Evolutionary conservation across 2,797 vertebrate genomes (phyloP).

Genomic region (Hypotaenidia okinawae): DNA sequence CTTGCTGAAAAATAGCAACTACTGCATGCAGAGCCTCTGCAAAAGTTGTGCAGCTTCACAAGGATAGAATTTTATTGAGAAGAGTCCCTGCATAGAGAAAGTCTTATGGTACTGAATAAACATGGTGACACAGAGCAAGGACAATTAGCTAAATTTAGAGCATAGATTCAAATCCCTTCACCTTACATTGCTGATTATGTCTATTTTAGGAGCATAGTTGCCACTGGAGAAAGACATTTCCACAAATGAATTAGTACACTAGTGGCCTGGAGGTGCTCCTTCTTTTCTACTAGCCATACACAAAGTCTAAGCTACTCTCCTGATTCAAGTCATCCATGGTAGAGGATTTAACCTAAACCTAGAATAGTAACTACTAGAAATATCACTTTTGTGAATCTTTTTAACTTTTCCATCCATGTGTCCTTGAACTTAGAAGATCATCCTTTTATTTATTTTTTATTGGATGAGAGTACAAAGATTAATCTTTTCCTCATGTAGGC

Average conservation of each 20-base stretch:
- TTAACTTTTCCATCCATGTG: not conserved
- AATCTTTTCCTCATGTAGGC: not conserved
- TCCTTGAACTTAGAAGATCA: not conserved
- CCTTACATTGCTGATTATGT: not conserved
- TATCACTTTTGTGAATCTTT: not conserved
- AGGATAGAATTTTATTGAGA: not conserved
- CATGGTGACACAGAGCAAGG: not conserved
- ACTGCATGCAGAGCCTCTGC: not conserved
- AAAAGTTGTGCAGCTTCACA: not conserved
- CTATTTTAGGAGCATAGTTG: not conserved
- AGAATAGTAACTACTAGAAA: not conserved
- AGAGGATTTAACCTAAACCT: not conserved
- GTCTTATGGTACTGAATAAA: conserved; percentile 12
- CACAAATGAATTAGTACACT: not conserved
- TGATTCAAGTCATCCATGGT: not conserved
- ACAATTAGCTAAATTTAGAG: conserved; percentile 45
- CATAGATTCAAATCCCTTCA: not conserved
- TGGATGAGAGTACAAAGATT: not conserved
- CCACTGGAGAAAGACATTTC: not conserved
- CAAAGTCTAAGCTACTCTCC: not conserved
- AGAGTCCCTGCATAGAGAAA: not conserved
- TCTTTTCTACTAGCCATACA: not conserved
- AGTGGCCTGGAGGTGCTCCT: not conserved
- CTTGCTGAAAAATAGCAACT: conserved; percentile 34
- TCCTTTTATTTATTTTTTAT: not conserved